Evolutionary conservation across 2,113 vertebrate genomes (phyloP).

Genomic region (Haemorhous mexicanus): DNA sequence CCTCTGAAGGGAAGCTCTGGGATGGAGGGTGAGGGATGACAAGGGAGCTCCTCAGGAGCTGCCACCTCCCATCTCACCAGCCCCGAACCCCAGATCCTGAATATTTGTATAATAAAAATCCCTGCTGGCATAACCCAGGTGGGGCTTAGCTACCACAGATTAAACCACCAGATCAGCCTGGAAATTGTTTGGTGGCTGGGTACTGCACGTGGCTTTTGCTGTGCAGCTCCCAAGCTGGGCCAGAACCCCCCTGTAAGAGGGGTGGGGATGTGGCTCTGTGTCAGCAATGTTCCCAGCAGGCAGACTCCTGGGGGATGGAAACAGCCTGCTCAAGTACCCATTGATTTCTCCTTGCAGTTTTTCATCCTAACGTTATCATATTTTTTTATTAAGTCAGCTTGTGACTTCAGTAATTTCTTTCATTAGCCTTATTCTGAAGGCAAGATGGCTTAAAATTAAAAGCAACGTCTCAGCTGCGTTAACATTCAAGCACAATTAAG

Average conservation of each 20-base stretch:
- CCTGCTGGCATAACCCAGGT: neutral
- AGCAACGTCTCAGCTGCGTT: neutral
- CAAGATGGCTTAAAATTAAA: conserved; percentile 17
- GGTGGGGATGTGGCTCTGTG: fast-evolving
- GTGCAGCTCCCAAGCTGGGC: neutral
- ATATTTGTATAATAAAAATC: neutral
- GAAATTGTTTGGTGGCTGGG: neutral
- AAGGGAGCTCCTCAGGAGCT: neutral
- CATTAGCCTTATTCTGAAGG: neutral
- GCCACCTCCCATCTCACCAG: neutral
- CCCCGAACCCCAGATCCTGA: neutral
- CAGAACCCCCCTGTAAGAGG: too few relatives aligned
- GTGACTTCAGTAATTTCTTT: neutral
- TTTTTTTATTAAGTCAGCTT: neutral
- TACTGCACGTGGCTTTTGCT: neutral
- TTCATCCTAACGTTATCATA: neutral
- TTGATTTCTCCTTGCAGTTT: neutral
- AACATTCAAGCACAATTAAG: neutral
- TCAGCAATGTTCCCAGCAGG: neutral
- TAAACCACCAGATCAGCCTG: neutral
- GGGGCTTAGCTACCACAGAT: too few relatives aligned
- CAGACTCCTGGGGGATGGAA: neutral
- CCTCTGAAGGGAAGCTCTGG: neutral
- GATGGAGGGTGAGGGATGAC: neutral
- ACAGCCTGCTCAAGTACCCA: neutral